Evolutionary conservation across 2,113 vertebrate species (phyloP).

Genomic region (Myotis yumanensis): DNA sequence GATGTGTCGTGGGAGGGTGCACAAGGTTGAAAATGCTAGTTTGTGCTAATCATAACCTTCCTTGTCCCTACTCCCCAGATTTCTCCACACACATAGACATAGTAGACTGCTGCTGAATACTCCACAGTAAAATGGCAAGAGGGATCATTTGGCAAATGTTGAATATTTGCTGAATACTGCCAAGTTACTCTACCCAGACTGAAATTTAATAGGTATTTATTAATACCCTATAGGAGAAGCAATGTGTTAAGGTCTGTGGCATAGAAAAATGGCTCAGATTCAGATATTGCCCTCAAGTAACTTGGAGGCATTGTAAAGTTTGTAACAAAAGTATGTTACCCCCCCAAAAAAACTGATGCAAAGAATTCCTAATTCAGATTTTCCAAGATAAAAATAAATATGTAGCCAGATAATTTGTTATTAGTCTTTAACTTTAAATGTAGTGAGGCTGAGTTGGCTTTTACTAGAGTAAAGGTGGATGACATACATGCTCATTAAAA

Average conservation of each 20-base stretch:
- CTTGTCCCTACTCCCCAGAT: neutral
- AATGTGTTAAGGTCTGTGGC: neutral
- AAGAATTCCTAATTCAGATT: neutral
- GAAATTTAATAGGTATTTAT: neutral
- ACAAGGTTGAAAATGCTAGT: neutral
- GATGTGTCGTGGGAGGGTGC: neutral
- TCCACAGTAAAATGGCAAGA: neutral
- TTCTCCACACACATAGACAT: neutral
- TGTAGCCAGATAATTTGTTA: neutral
- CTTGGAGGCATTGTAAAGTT: neutral
- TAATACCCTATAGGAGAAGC: neutral
- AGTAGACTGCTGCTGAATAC: neutral
- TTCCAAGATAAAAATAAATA: conserved; percentile 42
- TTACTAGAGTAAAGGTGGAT: neutral
- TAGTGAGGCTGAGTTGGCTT: neutral
- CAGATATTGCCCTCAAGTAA: neutral
- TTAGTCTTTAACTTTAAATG: conserved; percentile 28
- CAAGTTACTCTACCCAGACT: neutral
- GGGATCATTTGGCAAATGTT: neutral
- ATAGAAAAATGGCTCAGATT: neutral
- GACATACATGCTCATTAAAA: neutral
- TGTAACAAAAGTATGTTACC: neutral
- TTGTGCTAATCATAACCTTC: neutral
- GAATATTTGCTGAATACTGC: neutral
- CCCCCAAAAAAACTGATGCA: neutral